These are phyloP conservation scores for Lonchura striata DNA, from an alignment of 2,113 vertebrate genomes.

Conservation along the genomic window DNA sequence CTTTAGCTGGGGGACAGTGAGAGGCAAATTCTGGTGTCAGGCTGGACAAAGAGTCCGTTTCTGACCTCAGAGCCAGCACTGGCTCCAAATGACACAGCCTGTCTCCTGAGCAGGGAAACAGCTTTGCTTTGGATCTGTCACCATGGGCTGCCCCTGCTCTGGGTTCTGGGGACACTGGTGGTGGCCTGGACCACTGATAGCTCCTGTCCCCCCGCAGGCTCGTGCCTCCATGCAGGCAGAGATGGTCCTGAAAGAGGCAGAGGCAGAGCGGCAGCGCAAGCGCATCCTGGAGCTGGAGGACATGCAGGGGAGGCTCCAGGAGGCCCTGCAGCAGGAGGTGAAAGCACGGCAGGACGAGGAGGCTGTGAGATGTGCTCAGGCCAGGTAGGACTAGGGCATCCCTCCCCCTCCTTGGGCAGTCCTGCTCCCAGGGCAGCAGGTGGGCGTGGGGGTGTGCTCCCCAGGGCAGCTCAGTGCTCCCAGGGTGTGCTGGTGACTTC, in stretches of 20 bases:
- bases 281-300: slow-evolving; percentile 91
- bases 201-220: slow-evolving; percentile 69
- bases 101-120: background rate
- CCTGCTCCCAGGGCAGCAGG: background rate
- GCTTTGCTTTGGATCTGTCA: background rate
- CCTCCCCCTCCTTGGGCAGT: background rate
- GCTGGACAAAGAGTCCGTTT: background rate
- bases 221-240: slow-evolving; percentile 93
- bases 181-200: background rate
- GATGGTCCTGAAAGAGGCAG: slow-evolving; percentile 91
- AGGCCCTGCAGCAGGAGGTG: slow-evolving; percentile 91
- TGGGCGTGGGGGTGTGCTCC: background rate
- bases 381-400: slow-evolving; percentile 76
- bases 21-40: background rate
- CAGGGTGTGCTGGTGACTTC: background rate
- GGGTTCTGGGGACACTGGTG: fast-evolving
- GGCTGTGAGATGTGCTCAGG: slow-evolving; percentile 85
- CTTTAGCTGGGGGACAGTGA: background rate
- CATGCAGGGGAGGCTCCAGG: slow-evolving; percentile 89
- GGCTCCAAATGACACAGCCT: background rate
- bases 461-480: background rate
- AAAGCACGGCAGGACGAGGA: slow-evolving; percentile 89
- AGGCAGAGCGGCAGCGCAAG: slow-evolving; percentile 86
- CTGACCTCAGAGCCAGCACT: background rate
- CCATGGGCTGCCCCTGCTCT: background rate